Conservation (phyloP, 2,797 vertebrate genomes). For the Manis pentadactyla region DNA sequence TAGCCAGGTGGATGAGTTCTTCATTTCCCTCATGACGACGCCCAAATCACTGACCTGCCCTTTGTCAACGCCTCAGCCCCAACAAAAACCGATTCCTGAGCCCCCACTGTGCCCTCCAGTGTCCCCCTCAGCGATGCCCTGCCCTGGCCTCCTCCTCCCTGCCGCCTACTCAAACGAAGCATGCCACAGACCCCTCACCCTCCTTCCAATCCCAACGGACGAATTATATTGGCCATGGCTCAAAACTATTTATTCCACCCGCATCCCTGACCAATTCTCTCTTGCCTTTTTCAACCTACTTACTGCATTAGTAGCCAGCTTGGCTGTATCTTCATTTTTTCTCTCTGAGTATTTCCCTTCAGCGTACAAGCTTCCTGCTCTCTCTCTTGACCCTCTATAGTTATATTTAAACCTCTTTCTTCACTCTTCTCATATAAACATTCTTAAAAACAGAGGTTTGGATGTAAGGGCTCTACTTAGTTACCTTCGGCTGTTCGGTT, state of each 20-base stretch:
- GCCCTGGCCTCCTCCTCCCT: background rate
- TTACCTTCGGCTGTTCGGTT: background rate
- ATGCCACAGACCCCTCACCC: background rate
- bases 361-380: background rate
- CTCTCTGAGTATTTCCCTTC: background rate
- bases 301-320: background rate
- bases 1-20: background rate
- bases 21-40: background rate
- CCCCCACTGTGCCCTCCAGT: background rate
- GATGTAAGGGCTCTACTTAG: background rate
- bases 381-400: background rate
- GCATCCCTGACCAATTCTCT: background rate
- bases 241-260: background rate
- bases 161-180: background rate
- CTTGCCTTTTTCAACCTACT: background rate
- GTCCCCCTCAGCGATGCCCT: background rate
- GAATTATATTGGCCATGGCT: background rate
- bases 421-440: background rate
- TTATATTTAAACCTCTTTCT: background rate
- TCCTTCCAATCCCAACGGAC: background rate
- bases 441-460: background rate
- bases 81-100: background rate
- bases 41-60: background rate
- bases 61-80: background rate
- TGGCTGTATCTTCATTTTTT: background rate